Percentiles rank a stretch among this genome's conserved stretches.
Conservation (phyloP, 2,888 invertebrate genomes). For the Exephanes ischioxanthus region DNA sequence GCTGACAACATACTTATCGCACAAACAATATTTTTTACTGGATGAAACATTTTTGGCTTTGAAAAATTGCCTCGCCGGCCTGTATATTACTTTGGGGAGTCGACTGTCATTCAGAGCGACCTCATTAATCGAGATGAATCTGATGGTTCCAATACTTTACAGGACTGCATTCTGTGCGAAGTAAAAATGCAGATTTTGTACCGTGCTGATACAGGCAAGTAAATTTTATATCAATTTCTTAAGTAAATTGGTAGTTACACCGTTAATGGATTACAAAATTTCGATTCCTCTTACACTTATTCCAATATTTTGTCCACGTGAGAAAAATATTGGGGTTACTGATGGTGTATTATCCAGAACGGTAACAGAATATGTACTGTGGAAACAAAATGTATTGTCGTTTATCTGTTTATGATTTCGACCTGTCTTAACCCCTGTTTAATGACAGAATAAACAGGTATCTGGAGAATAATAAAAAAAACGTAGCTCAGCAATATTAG, state of each 20-base stretch:
- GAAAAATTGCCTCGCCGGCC: no score
- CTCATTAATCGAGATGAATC: neutral
- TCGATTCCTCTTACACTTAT: no score
- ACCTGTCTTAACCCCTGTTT: neutral
- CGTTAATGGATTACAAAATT: neutral
- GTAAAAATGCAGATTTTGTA: neutral
- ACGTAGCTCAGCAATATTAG: neutral
- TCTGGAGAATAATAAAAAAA: neutral
- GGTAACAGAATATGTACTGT: neutral
- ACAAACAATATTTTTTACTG: slow-evolving; percentile 3
- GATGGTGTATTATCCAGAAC: neutral
- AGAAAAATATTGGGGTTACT: neutral
- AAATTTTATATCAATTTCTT: neutral
- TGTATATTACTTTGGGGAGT: neutral
- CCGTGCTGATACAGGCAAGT: neutral
- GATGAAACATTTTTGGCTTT: no score
- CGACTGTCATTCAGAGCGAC: neutral
- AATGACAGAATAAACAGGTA: neutral
- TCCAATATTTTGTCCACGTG: no score
- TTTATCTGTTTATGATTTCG: neutral
- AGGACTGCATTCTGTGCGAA: neutral
- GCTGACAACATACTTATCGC: neutral
- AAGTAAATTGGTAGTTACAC: neutral
- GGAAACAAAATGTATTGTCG: neutral
- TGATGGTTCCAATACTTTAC: neutral